Evolutionary conservation across 2,113 vertebrate species (phyloP).

Genomic region (Carassius gibelio): DNA sequence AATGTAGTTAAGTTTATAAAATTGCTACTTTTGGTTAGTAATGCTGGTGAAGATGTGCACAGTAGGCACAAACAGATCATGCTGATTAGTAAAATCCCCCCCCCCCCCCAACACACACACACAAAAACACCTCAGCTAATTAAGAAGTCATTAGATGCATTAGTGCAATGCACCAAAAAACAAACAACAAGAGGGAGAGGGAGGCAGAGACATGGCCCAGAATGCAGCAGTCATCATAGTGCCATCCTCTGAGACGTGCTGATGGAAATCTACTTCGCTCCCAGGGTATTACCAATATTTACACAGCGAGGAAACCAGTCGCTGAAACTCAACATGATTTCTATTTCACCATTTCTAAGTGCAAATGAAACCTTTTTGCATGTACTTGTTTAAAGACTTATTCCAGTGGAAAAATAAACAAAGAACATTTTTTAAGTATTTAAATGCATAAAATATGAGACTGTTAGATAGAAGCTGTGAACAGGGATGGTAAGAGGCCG

Average conservation of each 20-base stretch:
- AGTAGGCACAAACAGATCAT: conserved; percentile 13
- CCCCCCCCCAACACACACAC: background rate
- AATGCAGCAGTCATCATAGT: conserved; percentile 16
- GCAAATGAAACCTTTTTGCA: background rate
- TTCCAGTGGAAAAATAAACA: background rate
- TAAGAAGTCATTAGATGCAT: conserved; percentile 54
- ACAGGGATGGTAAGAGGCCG: background rate
- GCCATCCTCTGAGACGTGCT: conserved; percentile 63
- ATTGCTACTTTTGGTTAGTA: background rate
- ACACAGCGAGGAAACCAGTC: background rate
- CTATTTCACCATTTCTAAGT: background rate
- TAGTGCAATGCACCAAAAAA: conserved; percentile 47
- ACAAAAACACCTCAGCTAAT: conserved; percentile 45
- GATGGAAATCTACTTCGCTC: conserved; percentile 71
- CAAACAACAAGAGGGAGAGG: conserved; percentile 34
- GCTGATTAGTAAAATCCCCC: conserved; percentile 40
- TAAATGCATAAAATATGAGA: background rate
- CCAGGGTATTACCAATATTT: conserved; percentile 32
- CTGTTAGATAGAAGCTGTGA: background rate
- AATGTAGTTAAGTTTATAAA: background rate
- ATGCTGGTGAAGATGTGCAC: background rate
- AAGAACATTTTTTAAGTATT: background rate
- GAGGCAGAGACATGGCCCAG: conserved; percentile 32
- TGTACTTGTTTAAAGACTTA: background rate
- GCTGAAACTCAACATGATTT: conserved; percentile 1